A percentile compares a stretch with the other conserved stretches of the same genome.
Conservation (phyloP, 2,113 vertebrate genomes). For the Hypocryptadius cinnamomeus region DNA sequence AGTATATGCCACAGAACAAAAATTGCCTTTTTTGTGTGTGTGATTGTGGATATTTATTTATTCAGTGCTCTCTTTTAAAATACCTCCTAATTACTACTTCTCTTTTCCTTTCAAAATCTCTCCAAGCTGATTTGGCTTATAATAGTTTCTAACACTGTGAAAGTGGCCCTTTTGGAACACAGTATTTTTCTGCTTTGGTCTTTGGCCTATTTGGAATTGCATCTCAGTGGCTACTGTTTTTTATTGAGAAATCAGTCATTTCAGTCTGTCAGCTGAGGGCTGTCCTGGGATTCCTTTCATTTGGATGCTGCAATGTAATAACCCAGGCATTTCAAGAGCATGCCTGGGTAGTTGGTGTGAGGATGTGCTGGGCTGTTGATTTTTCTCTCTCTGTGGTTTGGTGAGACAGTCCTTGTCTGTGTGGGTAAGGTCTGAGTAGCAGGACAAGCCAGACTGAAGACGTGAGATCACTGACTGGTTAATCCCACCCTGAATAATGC, state of each 20-base stretch:
- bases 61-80: background rate
- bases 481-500: background rate
- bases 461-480: background rate
- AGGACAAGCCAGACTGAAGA: background rate
- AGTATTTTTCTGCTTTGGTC: background rate
- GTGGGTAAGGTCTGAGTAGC: background rate
- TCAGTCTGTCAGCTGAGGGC: background rate
- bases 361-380: background rate
- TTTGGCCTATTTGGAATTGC: background rate
- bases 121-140: background rate
- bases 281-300: background rate
- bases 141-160: background rate
- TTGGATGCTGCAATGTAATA: background rate
- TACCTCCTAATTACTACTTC: background rate
- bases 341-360: background rate
- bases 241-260: background rate
- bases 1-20: background rate
- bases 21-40: background rate
- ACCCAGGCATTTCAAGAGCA: background rate
- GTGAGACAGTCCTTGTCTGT: background rate
- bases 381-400: background rate
- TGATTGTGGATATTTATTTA: background rate
- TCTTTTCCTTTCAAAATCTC: background rate
- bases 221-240: background rate
- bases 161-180: background rate